Evolutionary conservation across 2,113 vertebrate species (phyloP), one percentile per base, ranked within the genome.

Genomic region (Salvelinus alpinus): DNA sequence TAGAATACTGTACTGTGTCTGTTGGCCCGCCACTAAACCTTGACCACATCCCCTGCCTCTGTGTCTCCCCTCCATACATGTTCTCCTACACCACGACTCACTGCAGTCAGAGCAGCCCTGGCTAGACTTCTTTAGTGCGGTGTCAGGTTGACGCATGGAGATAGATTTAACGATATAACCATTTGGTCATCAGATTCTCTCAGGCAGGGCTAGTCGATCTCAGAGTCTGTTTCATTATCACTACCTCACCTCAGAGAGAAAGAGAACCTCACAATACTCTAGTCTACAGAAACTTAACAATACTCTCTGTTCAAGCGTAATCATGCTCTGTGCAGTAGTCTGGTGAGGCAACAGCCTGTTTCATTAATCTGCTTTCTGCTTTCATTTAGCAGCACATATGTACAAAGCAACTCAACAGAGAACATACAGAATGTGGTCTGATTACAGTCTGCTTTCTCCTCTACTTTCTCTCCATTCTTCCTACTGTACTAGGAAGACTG

Each of bases 1-100:
- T 93, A 78, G 72, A 38, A 13, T 79, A 69, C 67, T 22, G 71
- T 54, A 4, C 51, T 54, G 13, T 54, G 14, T 54, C 51, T 54
- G 14, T 18, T 54, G 38, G 8, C 38, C 38, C 38, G 9, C 38
- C 38, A 44, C 2, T 44, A 18, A 54, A 54, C 51, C 51, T 5
- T 18, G 12, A 16, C 51, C 51, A 16, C 14, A 54, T 54, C 51
- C 14, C 51, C 14, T 18, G 38, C 51, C 51, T 54, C 14, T 54
- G 51, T 54, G 51, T 54, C 51, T 44, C 38, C 38, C 38, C 38
- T 54, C 51, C 3, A 18, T 13, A 14, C 51, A 54, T 54, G 51
- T 54, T 54, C 51, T 4, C 51, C 51, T 18, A 54, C 38, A 44
- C 14, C 51, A 16, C 13, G 5, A 18, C 51, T 54, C 51, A 16